Conservation (phyloP, 1,140 invertebrate genomes). For the Sminthurides bifidus region DNA sequence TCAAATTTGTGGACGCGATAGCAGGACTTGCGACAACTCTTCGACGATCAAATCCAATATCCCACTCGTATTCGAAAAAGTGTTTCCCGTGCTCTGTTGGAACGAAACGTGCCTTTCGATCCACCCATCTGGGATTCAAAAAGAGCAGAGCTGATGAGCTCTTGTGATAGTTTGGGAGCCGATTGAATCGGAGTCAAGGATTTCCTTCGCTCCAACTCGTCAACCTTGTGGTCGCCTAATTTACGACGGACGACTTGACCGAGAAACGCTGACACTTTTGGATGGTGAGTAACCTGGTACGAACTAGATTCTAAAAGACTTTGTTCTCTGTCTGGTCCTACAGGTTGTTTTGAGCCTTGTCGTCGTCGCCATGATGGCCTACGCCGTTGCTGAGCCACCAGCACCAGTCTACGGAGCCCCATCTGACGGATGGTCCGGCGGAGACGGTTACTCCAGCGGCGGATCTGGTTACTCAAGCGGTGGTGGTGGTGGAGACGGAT, state of each 20-base stretch:
- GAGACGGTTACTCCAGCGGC: background rate
- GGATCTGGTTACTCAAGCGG: background rate
- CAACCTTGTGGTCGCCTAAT: too few relatives aligned
- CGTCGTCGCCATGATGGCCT: slow-evolving; percentile 1
- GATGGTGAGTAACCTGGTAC: background rate
- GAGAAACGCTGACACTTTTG: too few relatives aligned
- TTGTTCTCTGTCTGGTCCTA: background rate
- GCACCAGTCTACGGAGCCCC: slow-evolving; percentile 3
- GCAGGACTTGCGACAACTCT: background rate
- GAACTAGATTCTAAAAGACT: background rate
- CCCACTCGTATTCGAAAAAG: too few relatives aligned
- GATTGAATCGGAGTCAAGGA: background rate
- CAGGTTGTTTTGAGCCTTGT: background rate
- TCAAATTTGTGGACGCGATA: background rate
- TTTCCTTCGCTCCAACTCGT: too few relatives aligned
- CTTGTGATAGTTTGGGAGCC: background rate
- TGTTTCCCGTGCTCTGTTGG: too few relatives aligned
- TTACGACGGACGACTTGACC: too few relatives aligned
- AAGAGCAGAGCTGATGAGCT: background rate
- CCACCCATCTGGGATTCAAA: too few relatives aligned
- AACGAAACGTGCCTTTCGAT: too few relatives aligned
- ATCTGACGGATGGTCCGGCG: background rate
- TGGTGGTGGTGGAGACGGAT: background rate
- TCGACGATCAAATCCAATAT: too few relatives aligned
- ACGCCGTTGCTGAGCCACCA: slow-evolving; percentile 4